Evolutionary conservation across 2,797 vertebrate species (phyloP), one percentile per base, ranked within the genome.

Genomic region (Myotis myotis): DNA sequence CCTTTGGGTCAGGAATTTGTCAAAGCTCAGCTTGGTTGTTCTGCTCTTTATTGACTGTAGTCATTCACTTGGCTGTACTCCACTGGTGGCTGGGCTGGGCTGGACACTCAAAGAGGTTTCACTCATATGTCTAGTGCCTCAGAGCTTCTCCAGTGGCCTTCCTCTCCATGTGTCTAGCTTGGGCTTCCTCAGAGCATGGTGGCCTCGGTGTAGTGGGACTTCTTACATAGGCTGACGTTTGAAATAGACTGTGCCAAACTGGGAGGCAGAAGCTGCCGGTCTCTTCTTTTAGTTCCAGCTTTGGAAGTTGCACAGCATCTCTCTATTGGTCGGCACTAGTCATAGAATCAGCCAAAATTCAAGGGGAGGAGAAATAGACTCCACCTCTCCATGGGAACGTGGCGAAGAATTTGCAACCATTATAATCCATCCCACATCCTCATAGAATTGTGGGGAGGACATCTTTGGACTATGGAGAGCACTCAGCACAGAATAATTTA

Each of bases 321-420:
- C n/a, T 55, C 38, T 53, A 0, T 93, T 49, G 76, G 53, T 17
- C 5, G 2, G 57, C 55, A 53, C 11, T 66, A n/a, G 33, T 79
- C 78, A 70, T 62, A 91, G 82, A 95, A 64, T 30, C 38, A 84
- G 87, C 19, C 38, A 75, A 57, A 74, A 92, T 68, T 93, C 74
- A 81, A 57, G 17, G 16, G 30, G 51, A 75, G 22, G 72, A 74
- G 17, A 91, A 68, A 68, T 15, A 41, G 49, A 28, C 36, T 55
- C 44, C 30, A 38, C 11, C 20, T 74, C 38, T 68, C 57, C n/a
- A 5, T 71, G 74, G 68, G 41, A 84, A 30, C 64, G 15, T 5
- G 13, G 19, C 66, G 51, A 78, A 71, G 82, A 76, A 60, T 38
- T 51, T 62, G 44, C 47, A 83, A 51, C 28, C n/a, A 71, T 74